Evolutionary conservation across 2,113 vertebrate species (phyloP).

Genomic region (Arizona elegans): DNA sequence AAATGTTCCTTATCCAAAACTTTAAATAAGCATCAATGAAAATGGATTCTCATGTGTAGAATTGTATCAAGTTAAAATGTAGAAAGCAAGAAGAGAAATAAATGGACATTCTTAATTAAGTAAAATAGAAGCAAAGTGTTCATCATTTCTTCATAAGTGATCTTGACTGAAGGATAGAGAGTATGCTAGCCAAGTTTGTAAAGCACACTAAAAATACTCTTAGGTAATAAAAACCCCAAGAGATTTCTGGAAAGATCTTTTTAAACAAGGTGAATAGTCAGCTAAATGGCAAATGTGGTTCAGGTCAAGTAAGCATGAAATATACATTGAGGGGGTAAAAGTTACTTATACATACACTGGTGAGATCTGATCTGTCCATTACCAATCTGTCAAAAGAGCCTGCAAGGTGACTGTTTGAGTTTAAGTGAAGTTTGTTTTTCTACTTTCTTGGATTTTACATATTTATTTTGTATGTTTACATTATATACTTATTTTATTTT

Average conservation of each 20-base stretch:
- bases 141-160: neutral
- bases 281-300: neutral
- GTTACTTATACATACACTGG: neutral
- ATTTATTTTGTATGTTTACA: neutral
- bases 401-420: neutral
- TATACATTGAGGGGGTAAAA: neutral
- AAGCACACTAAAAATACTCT: neutral
- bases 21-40: neutral
- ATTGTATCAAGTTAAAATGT: neutral
- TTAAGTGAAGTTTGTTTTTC: neutral
- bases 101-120: neutral
- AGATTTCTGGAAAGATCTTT: neutral
- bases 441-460: neutral
- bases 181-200: neutral
- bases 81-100: neutral
- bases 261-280: neutral
- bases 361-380: neutral
- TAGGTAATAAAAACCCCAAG: neutral
- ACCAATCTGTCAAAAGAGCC: neutral
- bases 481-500: neutral
- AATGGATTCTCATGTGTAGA: neutral
- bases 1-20: neutral
- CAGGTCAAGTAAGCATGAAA: neutral
- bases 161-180: neutral
- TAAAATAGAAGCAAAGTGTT: neutral